phyloP scores from a whole-genome alignment of 1,140 invertebrate genomes.

The Acromyrmex charruanus region DNA sequence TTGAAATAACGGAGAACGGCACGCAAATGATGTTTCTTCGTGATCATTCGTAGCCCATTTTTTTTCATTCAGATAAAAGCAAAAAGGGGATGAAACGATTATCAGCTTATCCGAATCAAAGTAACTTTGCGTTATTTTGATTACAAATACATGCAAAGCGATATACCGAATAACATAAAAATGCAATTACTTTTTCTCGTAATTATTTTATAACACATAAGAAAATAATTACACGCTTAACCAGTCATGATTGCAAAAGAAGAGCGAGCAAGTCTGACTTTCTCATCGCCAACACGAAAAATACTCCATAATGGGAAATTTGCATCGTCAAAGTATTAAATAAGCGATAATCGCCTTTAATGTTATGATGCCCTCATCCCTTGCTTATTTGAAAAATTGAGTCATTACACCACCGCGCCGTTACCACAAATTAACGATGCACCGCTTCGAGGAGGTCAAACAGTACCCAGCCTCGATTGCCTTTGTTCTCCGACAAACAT shows the following conservation, averaged over 20 bases:
- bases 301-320: conserved; percentile 4
- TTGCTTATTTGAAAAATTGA: conserved; percentile 63
- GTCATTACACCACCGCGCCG: conserved; percentile 45
- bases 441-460: conserved; percentile 18
- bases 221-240: conserved; percentile 66
- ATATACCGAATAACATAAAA: conserved; percentile 11
- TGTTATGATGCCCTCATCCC: neutral
- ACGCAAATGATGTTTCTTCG: conserved; percentile 3
- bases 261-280: neutral
- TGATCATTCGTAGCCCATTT: neutral
- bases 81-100: neutral
- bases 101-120: conserved; percentile 68
- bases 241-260: neutral
- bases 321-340: conserved; percentile 50
- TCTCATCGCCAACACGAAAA: neutral
- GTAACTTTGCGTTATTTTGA: conserved; percentile 10
- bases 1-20: conserved; percentile 12
- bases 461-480: conserved; percentile 25
- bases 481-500: conserved; percentile 37
- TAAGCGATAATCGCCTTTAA: conserved; percentile 63
- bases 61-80: conserved; percentile 50
- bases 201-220: conserved; percentile 9
- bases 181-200: neutral
- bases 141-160: conserved; percentile 62
- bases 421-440: conserved; percentile 44